A percentile compares a stretch with the other conserved stretches of the same genome.
Conservation (phyloP, 2,113 vertebrate species). For the Glaucomys volans region DNA sequence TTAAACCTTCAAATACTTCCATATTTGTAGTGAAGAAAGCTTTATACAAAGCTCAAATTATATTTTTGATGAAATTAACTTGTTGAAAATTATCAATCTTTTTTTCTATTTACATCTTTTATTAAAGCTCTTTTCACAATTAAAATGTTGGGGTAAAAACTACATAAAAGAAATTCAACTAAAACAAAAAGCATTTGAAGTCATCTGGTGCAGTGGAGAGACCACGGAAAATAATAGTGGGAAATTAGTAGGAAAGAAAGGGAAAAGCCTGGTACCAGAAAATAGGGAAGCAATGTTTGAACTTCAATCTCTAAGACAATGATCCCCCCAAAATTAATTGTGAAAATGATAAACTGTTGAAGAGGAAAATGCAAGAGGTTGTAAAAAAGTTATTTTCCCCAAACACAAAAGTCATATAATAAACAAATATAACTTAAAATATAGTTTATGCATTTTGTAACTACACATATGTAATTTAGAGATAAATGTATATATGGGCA, state of each 20-base stretch:
- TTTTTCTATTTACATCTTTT: background rate
- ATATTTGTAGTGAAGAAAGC: background rate
- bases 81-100: background rate
- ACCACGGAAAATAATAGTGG: background rate
- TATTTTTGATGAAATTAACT: background rate
- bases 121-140: background rate
- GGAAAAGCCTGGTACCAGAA: background rate
- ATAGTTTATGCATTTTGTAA: background rate
- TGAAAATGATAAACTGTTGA: background rate
- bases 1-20: background rate
- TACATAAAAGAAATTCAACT: background rate
- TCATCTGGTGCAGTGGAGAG: background rate
- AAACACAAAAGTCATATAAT: background rate
- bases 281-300: background rate
- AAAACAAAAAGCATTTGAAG: background rate
- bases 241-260: background rate
- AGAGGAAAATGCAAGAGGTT: background rate
- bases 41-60: background rate
- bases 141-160: background rate
- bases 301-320: background rate
- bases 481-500: background rate
- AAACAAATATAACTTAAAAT: background rate
- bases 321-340: background rate
- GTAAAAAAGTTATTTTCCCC: background rate
- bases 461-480: background rate